Base-by-base conservation (phyloP, 1,140 invertebrate genomes). In the Doryteuthis pealeii region DNA sequence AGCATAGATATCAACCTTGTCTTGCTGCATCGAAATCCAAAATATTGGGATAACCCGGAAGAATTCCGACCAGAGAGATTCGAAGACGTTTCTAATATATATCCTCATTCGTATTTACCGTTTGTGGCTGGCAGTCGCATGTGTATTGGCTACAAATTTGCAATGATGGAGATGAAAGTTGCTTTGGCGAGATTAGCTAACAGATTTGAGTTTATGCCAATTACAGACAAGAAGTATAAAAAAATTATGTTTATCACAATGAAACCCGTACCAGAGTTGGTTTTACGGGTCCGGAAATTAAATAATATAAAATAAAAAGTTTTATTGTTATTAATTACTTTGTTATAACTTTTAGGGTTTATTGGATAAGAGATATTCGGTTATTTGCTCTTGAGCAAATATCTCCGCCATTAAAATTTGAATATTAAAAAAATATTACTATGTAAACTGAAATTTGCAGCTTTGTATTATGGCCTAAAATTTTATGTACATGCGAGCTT, bases 91-190 rank as follows among this genome's bases (percentile, higher is more conserved):
- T 62, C 54, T 54, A 72, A 78, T 1, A 65, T 72, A n/a, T 76
- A 77, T 22, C 66, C 69, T 1, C 81, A 79, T 66, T 74, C 66
- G 35, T 82, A 78, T 66, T 40, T 83, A 30, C 83, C 83, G 6
- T 84, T 84, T 76, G 75, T 67, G 33, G 71, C 77, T 22, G 83
- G 83, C 33, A 77, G 79, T 22, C 78, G 79, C 45, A 83, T 82
- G 78, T 81, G 79, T 71, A 80, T 82, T 43, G 81, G 83, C 8
- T 62, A 82, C 68, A 78, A 76, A 43, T 84, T 83, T 76, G 78
- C 81, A 30, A 71, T 83, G 69, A 74, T 79, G 30, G 83, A 84
- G 70, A 80, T 80, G 71, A 82, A 80, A 70, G 76, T 78, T 12
- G 78, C 81, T 5, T 58, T 84, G n/a, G 75, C 80, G 18, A 45